Conservation (phyloP, 2,113 vertebrate species). For the Cebus imitator region DNA sequence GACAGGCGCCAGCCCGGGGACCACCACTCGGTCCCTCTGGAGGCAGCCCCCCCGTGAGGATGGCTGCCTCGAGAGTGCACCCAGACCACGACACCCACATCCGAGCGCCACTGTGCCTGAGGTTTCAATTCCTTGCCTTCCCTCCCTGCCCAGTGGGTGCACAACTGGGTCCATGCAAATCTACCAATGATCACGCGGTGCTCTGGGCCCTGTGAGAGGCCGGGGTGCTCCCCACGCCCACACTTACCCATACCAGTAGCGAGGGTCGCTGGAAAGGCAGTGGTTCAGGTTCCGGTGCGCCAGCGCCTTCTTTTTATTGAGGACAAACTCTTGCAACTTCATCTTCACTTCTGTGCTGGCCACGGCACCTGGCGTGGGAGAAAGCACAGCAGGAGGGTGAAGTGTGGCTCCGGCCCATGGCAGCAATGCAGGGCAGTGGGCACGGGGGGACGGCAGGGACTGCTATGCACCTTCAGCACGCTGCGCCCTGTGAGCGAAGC, state of each 20-base stretch:
- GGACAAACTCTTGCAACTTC: conserved; percentile 97
- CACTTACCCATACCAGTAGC: conserved; percentile 98
- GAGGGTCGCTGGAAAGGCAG: conserved; percentile 94
- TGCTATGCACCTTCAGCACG: not conserved
- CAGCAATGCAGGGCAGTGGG: fast-evolving
- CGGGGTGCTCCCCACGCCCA: fast-evolving
- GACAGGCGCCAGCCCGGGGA: fast-evolving
- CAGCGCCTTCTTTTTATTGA: conserved; percentile 98
- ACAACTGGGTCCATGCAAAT: fast-evolving
- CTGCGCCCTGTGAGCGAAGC: not conserved
- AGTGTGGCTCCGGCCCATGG: fast-evolving
- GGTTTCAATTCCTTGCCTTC: fast-evolving
- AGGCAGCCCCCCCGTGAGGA: fast-evolving
- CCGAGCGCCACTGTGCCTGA: too few species aligned
- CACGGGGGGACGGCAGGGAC: not conserved
- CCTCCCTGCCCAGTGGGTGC: fast-evolving
- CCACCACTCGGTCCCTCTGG: fast-evolving
- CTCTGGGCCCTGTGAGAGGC: not conserved
- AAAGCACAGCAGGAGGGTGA: not conserved
- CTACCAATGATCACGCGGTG: fast-evolving
- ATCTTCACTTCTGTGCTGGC: conserved; percentile 99
- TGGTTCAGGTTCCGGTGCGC: conserved; percentile 97
- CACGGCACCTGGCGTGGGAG: conserved; percentile 90
- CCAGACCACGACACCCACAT: not conserved
- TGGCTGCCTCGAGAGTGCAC: fast-evolving